Conservation (phyloP, 2,888 invertebrate genomes). For the Drosophila melanosoma region DNA sequence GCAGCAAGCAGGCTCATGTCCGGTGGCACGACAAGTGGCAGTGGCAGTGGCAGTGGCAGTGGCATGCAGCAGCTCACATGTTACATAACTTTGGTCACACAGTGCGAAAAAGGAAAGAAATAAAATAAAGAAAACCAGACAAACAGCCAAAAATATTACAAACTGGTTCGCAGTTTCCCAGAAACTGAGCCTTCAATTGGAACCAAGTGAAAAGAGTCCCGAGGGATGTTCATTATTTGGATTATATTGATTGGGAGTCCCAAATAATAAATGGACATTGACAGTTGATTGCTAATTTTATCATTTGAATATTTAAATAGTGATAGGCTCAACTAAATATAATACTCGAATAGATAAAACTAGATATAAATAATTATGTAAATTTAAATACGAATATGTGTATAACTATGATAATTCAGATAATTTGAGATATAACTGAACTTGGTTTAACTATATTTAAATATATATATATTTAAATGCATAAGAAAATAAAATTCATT, state of each 20-base stretch:
- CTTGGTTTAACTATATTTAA: too few species aligned
- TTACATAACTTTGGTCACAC: conserved; percentile 46
- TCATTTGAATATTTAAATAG: neutral
- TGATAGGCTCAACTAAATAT: too few species aligned
- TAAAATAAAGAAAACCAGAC: conserved; percentile 13
- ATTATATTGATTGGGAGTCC: conserved; percentile 16
- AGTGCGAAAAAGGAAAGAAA: conserved; percentile 29
- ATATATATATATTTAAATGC: too few species aligned
- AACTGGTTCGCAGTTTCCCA: conserved; percentile 19
- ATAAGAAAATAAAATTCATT: too few species aligned
- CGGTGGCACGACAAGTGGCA: conserved; percentile 58
- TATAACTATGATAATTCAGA: neutral
- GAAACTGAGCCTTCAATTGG: conserved; percentile 39
- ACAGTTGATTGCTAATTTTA: neutral
- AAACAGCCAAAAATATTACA: conserved; percentile 36
- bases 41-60: conserved; percentile 33
- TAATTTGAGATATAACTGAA: neutral
- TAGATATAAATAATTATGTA: too few species aligned
- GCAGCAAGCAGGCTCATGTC: conserved; percentile 2
- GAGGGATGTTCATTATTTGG: conserved; percentile 36
- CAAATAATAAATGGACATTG: neutral
- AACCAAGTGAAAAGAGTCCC: conserved; percentile 29
- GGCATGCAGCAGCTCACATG: conserved; percentile 47
- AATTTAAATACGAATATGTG: neutral
- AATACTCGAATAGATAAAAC: too few species aligned